A percentile compares a stretch with the other conserved stretches of the same genome.
phyloP scores from a whole-genome alignment of 2,797 vertebrate genomes.

The Tragelaphus eurycerus region DNA sequence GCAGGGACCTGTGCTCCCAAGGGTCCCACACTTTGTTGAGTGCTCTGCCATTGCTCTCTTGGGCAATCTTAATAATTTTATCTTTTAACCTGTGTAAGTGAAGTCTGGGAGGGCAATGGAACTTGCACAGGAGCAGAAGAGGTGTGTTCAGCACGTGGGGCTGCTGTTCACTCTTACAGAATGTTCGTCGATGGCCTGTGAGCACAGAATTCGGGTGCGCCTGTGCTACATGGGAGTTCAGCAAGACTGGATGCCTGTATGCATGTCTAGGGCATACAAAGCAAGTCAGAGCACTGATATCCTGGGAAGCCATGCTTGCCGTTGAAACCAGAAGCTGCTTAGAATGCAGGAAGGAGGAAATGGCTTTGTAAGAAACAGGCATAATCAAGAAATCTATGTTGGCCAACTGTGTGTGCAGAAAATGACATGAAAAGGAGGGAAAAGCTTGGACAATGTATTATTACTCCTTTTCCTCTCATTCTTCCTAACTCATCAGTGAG shows the following conservation, averaged over 20 bases:
- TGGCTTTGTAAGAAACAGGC: background rate
- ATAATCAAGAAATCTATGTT: background rate
- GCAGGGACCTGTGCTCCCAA: accelerated
- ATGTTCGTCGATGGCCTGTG: background rate
- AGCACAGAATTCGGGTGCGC: background rate
- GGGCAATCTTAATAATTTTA: conserved; percentile 16
- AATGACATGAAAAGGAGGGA: background rate
- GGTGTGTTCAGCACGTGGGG: background rate
- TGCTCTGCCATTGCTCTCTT: background rate
- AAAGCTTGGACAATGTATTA: background rate
- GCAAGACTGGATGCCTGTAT: background rate
- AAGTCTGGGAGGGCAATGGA: background rate
- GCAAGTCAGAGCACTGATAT: background rate
- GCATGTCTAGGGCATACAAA: background rate
- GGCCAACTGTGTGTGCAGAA: background rate
- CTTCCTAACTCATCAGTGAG: background rate
- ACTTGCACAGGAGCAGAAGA: background rate
- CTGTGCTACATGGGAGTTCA: background rate
- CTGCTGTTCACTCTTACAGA: background rate
- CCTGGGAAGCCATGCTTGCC: background rate
- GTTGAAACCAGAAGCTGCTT: background rate
- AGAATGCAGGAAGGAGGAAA: background rate
- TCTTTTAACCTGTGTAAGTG: conserved; percentile 6
- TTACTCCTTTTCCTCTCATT: background rate
- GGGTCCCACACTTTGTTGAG: background rate